Percentiles rank a stretch among this genome's conserved stretches.
Evolutionary conservation across 2,888 invertebrate species (phyloP).

Genomic region (Hofmannophila pseudospretella): DNA sequence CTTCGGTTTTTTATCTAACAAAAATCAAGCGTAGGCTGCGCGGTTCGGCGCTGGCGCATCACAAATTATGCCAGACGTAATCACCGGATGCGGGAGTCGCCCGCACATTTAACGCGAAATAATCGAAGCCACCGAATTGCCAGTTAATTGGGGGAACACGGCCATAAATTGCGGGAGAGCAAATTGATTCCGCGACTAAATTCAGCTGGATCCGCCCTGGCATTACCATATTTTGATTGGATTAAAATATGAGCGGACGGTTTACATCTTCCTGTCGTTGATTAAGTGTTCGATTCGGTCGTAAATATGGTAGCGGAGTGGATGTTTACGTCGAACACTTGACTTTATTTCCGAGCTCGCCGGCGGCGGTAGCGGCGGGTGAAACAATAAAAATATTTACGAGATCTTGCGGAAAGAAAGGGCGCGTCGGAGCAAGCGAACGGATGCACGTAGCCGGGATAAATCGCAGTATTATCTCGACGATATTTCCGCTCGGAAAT

Average conservation of each 20-base stretch:
- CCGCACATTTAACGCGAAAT: conserved; percentile 74
- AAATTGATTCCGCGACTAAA: conserved; percentile 64
- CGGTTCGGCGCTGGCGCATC: conserved; percentile 62
- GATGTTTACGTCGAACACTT: conserved; percentile 41
- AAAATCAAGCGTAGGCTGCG: conserved; percentile 58
- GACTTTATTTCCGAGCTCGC: conserved; percentile 37
- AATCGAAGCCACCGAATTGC: conserved; percentile 76
- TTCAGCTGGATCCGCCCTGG: conserved; percentile 35
- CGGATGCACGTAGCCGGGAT: conserved; percentile 40
- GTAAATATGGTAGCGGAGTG: conserved; percentile 47
- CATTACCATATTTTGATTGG: conserved; percentile 72
- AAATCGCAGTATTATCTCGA: conserved; percentile 52
- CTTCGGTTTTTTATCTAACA: conserved; percentile 70
- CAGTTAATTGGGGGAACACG: conserved; percentile 74
- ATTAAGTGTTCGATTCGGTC: conserved; percentile 52
- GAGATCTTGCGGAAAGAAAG: conserved; percentile 30
- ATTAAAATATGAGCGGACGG: conserved; percentile 54
- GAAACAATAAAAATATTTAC: conserved; percentile 26
- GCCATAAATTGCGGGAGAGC: conserved; percentile 63
- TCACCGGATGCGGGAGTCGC: conserved; percentile 77
- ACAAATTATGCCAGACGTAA: conserved; percentile 71
- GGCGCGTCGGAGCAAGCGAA: conserved; percentile 33
- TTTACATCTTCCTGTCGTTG: conserved; percentile 60
- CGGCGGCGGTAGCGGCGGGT: conserved; percentile 18
- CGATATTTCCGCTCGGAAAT: conserved; percentile 52